Conservation (phyloP, 64 coral and sea anemone species). For the Dendronephthya gigantea region DNA sequence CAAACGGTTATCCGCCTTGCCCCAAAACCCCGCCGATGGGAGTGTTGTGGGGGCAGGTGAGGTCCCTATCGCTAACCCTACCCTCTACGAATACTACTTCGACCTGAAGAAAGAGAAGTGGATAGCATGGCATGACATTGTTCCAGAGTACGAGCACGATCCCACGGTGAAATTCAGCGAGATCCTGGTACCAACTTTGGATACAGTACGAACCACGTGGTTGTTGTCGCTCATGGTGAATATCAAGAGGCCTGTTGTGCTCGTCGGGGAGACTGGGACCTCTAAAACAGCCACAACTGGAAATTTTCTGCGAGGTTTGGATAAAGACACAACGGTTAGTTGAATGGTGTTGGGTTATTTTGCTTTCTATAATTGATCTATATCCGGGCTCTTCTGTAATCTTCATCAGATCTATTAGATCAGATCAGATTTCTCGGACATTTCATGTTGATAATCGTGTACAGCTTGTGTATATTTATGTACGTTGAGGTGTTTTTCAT, state of each 20-base stretch:
- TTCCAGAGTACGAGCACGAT: conserved; percentile 87
- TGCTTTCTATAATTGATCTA: neutral
- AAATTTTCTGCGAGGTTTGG: conserved; percentile 65
- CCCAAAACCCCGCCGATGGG: conserved; percentile 77
- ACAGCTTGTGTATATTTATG: too few relatives aligned
- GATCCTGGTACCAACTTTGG: conserved; percentile 92
- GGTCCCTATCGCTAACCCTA: conserved; percentile 64
- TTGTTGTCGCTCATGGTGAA: conserved; percentile 80
- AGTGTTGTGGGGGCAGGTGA: conserved; percentile 87
- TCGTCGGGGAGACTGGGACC: conserved; percentile 89
- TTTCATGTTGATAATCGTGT: too few relatives aligned
- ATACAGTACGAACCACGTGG: conserved; percentile 96
- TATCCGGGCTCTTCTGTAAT: too few relatives aligned
- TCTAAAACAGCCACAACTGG: conserved; percentile 90
- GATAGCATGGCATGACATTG: conserved; percentile 85
- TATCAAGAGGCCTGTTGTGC: conserved; percentile 70
- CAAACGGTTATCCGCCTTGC: conserved; percentile 62
- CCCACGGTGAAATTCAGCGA: conserved; percentile 89
- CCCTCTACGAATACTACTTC: conserved; percentile 88
- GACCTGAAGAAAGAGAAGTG: conserved; percentile 69
- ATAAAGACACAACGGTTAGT: conserved; percentile 73
- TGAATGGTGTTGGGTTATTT: neutral
- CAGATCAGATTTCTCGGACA: too few relatives aligned
- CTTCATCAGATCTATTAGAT: too few relatives aligned
- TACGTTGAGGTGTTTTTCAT: neutral